Percentiles rank a stretch among this genome's conserved stretches.
These are phyloP conservation scores for Acrossocheilus wenchowensis DNA, from an alignment of 2,797 vertebrate species.

Conservation along the genomic window DNA sequence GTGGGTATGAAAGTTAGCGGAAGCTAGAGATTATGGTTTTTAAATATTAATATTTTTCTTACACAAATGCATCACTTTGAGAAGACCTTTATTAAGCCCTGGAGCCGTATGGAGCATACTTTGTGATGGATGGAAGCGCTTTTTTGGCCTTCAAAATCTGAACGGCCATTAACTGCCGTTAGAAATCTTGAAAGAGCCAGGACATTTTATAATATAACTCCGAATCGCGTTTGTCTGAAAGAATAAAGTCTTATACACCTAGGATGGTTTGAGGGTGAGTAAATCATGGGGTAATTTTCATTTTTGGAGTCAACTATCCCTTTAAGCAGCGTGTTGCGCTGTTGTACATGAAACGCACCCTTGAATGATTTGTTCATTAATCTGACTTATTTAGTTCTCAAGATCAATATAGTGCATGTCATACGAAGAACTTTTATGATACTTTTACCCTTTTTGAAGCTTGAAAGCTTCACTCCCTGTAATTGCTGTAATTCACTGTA, in stretches of 20 bases:
- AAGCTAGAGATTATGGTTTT: no score
- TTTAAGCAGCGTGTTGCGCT: background rate
- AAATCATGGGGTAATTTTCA: background rate
- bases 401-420: background rate
- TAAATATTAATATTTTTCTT: no score
- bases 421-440: background rate
- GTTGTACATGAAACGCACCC: background rate
- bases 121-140: no score
- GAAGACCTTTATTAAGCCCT: no score
- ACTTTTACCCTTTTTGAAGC: slow-evolving; percentile 16
- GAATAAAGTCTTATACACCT: background rate
- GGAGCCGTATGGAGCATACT: no score
- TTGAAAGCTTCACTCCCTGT: slow-evolving; percentile 28
- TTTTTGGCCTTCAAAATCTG: background rate
- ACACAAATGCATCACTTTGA: no score
- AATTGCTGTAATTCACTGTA: slow-evolving; percentile 29
- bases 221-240: background rate
- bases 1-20: no score
- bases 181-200: background rate
- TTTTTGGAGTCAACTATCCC: background rate
- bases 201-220: background rate
- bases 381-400: background rate
- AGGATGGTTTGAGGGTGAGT: background rate
- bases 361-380: slow-evolving; percentile 3
- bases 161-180: background rate